These are phyloP conservation scores for Heliothis subflexa DNA, from an alignment of 1,140 invertebrate species.

Conservation along the genomic window DNA sequence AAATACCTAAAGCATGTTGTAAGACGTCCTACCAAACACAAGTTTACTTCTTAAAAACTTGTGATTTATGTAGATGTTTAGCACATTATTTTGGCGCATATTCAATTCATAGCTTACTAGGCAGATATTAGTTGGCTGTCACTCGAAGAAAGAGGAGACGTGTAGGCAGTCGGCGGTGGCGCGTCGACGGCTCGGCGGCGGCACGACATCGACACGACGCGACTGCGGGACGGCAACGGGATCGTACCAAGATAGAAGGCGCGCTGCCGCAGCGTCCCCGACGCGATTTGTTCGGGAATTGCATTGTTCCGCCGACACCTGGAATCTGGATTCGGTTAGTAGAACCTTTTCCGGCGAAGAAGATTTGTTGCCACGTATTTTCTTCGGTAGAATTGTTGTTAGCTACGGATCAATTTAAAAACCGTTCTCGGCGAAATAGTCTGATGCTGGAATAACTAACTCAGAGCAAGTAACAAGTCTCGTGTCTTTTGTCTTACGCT, in stretches of 20 bases:
- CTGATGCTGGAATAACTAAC: conserved; percentile 31
- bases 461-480: neutral
- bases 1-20: no score
- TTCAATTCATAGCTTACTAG: conserved; percentile 56
- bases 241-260: conserved; percentile 6
- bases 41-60: no score
- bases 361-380: conserved; percentile 53
- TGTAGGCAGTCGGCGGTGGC: conserved; percentile 13
- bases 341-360: conserved; percentile 52
- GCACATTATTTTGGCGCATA: conserved; percentile 39
- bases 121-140: conserved; percentile 59
- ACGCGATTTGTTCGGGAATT: conserved; percentile 71
- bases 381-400: conserved; percentile 35
- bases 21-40: no score
- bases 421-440: conserved; percentile 8
- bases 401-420: conserved; percentile 43
- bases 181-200: conserved; percentile 1
- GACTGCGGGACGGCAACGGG: conserved; percentile 6
- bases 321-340: conserved; percentile 72
- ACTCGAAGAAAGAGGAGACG: conserved; percentile 31
- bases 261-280: conserved; percentile 47
- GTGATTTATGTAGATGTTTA: neutral
- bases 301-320: conserved; percentile 72
- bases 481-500: neutral
- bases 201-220: conserved; percentile 3